Percentiles rank a stretch among this genome's conserved stretches.
Evolutionary conservation across 2,113 vertebrate species (phyloP).

Genomic region (Limnothrissa miodon): DNA sequence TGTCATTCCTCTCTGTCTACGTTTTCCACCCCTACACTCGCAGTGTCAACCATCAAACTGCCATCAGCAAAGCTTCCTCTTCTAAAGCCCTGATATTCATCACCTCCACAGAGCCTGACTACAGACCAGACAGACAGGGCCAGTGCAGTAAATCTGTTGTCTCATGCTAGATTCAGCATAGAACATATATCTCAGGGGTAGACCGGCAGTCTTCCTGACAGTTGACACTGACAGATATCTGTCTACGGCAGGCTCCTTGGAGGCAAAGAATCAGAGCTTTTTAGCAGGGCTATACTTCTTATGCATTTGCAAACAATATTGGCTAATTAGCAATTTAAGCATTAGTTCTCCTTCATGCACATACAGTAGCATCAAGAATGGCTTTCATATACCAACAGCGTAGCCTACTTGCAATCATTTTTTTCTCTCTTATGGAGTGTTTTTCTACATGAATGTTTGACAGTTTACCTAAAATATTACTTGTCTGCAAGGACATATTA

Average conservation of each 20-base stretch:
- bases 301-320: too few relatives aligned
- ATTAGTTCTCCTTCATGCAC: too few relatives aligned
- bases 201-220: background rate
- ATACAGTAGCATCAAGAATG: too few relatives aligned
- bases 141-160: background rate
- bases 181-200: background rate
- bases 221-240: background rate
- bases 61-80: background rate
- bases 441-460: background rate
- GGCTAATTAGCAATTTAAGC: too few relatives aligned
- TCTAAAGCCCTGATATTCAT: background rate
- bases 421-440: background rate
- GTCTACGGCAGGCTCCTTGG: background rate
- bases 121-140: background rate
- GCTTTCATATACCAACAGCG: too few relatives aligned
- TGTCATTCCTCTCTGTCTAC: constrained; percentile 4
- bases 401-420: too few relatives aligned
- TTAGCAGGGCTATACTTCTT: too few relatives aligned
- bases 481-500: background rate
- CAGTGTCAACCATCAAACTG: background rate
- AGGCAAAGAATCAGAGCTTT: too few relatives aligned
- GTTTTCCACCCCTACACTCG: background rate
- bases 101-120: background rate
- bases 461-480: too few relatives aligned
- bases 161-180: background rate